A percentile compares a stretch with the other conserved stretches of the same genome.
Conservation (phyloP, 2,888 invertebrate species). For the Yponomeuta cagnagella region DNA sequence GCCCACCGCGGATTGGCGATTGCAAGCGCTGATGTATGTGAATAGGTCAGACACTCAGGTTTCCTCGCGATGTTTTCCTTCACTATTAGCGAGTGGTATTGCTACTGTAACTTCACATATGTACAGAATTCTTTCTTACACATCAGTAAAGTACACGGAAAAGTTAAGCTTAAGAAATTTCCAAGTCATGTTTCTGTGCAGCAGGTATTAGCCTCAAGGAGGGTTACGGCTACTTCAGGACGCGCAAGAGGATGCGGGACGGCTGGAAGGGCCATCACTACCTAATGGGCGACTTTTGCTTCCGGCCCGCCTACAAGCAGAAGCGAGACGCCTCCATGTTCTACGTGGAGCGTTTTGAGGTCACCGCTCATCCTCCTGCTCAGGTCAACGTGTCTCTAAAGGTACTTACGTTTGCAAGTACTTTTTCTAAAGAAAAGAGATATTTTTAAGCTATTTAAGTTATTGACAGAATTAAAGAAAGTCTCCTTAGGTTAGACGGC, state of each 20-base stretch:
- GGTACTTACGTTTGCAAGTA: conserved; percentile 18
- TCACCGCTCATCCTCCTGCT: conserved; percentile 33
- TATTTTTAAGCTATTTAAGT: not conserved
- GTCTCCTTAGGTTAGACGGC: too few species aligned
- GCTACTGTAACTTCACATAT: too few species aligned
- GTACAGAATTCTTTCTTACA: too few species aligned
- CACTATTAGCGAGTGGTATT: too few species aligned
- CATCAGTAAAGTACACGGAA: too few species aligned
- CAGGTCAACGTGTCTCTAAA: conserved; percentile 33
- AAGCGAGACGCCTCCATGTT: conserved; percentile 36
- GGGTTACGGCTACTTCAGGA: conserved; percentile 35
- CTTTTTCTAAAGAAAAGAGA: not conserved
- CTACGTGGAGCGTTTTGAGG: conserved; percentile 53
- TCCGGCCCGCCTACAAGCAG: conserved; percentile 29
- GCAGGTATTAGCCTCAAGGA: conserved; percentile 40
- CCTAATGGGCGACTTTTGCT: conserved; percentile 47
- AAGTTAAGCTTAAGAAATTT: not conserved
- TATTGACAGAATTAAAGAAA: too few species aligned
- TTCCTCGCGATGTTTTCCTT: too few species aligned
- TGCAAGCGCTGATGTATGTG: too few species aligned
- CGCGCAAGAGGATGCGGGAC: conserved; percentile 31
- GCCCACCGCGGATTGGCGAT: too few species aligned
- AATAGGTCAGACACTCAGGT: too few species aligned
- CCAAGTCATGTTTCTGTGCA: not conserved
- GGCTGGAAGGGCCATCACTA: conserved; percentile 52